Percentiles rank a stretch among this genome's conserved stretches.
Evolutionary conservation across 53 echinoderm and acorn worm species (phyloP).

Genomic region (Astropecten irregularis): DNA sequence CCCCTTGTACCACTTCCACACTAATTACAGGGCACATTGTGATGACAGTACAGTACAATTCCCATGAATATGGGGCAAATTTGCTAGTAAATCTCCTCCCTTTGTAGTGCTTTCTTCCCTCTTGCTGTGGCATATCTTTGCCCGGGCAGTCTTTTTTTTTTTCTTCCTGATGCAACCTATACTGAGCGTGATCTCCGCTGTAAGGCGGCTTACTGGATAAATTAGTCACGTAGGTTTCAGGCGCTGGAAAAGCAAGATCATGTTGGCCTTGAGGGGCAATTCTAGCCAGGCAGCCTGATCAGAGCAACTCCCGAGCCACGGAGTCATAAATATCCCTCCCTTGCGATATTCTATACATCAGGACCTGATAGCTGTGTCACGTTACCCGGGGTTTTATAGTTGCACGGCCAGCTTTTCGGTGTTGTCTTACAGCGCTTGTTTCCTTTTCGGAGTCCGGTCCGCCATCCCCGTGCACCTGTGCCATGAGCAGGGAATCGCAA

Average conservation of each 20-base stretch:
- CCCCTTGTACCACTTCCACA: too few species aligned
- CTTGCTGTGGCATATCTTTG: not conserved
- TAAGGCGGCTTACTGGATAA: conserved; percentile 49
- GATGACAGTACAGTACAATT: not conserved
- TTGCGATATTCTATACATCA: conserved; percentile 29
- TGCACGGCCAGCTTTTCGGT: conserved; percentile 54
- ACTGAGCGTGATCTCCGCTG: conserved; percentile 22
- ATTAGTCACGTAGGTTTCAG: conserved; percentile 42
- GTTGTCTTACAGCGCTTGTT: conserved; percentile 51
- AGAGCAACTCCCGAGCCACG: not conserved
- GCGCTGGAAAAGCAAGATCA: conserved; percentile 50
- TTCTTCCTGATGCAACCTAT: too few species aligned
- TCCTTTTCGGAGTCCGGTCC: conserved; percentile 36
- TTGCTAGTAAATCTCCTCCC: conserved; percentile 14
- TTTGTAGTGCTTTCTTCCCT: not conserved
- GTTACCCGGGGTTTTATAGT: conserved; percentile 54
- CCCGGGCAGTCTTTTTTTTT: conserved; percentile 25
- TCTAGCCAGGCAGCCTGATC: conserved; percentile 26
- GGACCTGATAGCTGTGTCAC: conserved; percentile 53
- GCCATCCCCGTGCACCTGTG: conserved; percentile 36
- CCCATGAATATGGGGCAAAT: not conserved
- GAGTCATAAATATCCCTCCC: conserved; percentile 56
- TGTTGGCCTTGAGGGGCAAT: conserved; percentile 40
- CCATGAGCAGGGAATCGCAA: not conserved
- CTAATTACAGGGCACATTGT: not conserved